A percentile compares a stretch with the other conserved stretches of the same genome.
Conservation (phyloP, 2,888 invertebrate genomes). For the Aleiodes testaceus region DNA sequence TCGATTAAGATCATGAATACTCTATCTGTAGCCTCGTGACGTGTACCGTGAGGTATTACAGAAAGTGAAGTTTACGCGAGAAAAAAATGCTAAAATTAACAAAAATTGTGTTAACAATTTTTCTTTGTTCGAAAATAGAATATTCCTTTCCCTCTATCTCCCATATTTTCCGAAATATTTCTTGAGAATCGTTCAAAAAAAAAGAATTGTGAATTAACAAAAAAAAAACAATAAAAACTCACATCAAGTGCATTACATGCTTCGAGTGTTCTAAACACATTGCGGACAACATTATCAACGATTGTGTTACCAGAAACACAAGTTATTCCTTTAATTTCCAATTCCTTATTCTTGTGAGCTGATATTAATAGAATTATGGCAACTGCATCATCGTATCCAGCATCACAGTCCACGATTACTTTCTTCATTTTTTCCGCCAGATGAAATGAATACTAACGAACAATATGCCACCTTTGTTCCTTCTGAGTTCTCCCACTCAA, state of each 20-base stretch:
- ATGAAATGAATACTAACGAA: too few species aligned
- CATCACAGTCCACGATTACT: constrained; percentile 78
- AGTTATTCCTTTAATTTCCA: constrained; percentile 81
- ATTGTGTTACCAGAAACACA: constrained; percentile 84
- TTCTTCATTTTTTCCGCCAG: constrained; percentile 43
- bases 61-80: too few species aligned
- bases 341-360: constrained; percentile 72
- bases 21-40: too few species aligned
- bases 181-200: constrained; percentile 6
- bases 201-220: constrained; percentile 19
- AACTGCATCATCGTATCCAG: constrained; percentile 80
- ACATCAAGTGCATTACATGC: constrained; percentile 78
- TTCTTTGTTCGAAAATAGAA: too few species aligned
- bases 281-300: constrained; percentile 80
- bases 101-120: too few species aligned
- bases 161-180: too few species aligned
- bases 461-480: too few species aligned
- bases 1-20: neutral
- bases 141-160: neutral
- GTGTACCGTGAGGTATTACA: too few species aligned
- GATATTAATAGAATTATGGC: constrained; percentile 77
- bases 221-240: constrained; percentile 64
- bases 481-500: neutral
- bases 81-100: too few species aligned
- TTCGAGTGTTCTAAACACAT: constrained; percentile 81